Conservation (phyloP, 2,797 vertebrate species). For the Hoplostethus mediterraneus region DNA sequence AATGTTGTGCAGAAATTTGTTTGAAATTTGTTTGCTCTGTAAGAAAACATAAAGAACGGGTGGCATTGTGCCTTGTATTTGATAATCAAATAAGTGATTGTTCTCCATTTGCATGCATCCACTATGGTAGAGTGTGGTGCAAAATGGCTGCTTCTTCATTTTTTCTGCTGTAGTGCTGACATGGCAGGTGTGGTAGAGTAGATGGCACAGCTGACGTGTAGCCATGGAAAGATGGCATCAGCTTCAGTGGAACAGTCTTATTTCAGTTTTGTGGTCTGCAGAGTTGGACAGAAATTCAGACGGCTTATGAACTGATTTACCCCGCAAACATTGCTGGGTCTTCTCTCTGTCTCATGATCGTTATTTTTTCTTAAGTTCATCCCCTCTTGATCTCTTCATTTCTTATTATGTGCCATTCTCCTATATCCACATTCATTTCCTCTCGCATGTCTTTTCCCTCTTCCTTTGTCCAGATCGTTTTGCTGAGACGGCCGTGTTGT, state of each 20-base stretch:
- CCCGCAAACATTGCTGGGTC: not conserved
- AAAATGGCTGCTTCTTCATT: constrained; percentile 6
- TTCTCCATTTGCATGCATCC: not conserved
- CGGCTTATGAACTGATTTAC: constrained; percentile 45
- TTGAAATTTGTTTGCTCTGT: not conserved
- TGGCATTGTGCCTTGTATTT: not conserved
- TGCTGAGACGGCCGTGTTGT: constrained; percentile 1
- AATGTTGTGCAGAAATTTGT: not conserved
- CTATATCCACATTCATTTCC: not conserved
- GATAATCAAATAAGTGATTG: not conserved
- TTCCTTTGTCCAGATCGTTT: not conserved
- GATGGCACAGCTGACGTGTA: constrained; percentile 49
- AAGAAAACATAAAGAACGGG: not conserved
- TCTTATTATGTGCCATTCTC: not conserved
- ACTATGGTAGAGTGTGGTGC: not conserved
- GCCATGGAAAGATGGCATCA: constrained; percentile 66
- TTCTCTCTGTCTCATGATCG: not conserved
- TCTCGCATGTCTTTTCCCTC: not conserved
- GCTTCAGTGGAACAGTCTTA: constrained; percentile 25
- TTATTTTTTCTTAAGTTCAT: constrained; percentile 18
- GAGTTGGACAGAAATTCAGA: constrained; percentile 1
- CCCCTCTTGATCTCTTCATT: not conserved
- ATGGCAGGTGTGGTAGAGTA: constrained; percentile 32
- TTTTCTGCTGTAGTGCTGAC: constrained; percentile 41
- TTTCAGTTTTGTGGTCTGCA: constrained; percentile 29